Evolutionary conservation across 2,797 vertebrate genomes (phyloP).

Genomic region (Sitta carolinensis): DNA sequence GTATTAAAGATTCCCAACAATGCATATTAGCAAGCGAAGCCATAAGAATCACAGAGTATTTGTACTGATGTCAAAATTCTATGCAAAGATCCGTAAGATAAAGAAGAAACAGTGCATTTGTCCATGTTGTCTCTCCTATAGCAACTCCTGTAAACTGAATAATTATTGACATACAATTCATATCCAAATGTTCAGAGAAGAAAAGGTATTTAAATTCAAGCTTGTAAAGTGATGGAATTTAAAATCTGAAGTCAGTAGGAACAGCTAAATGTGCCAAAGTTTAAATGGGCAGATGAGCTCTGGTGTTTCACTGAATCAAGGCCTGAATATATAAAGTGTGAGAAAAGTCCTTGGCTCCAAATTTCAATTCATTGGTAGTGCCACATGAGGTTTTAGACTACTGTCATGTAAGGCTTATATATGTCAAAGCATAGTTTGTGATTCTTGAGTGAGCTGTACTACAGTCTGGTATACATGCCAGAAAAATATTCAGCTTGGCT

Average conservation of each 20-base stretch:
- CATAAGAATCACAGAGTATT: not conserved
- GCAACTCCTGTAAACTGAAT: not conserved
- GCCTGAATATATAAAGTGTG: not conserved
- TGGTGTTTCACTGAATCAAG: not conserved
- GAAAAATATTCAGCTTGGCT: slow-evolving; percentile 11
- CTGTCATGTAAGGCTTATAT: not conserved
- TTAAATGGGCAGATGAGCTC: not conserved
- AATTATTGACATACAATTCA: not conserved
- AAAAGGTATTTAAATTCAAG: not conserved
- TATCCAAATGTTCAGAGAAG: not conserved
- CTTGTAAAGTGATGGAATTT: not conserved
- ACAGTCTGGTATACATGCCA: fast-evolving
- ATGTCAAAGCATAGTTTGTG: not conserved
- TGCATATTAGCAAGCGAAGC: not conserved
- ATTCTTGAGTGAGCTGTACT: not conserved
- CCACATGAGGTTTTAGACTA: not conserved
- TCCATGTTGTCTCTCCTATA: not conserved
- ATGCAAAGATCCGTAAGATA: fast-evolving
- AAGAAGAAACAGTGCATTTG: not conserved
- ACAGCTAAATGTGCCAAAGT: not conserved
- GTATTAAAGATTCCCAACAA: not conserved
- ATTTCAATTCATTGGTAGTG: not conserved
- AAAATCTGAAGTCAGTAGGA: not conserved
- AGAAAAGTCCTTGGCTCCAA: not conserved
- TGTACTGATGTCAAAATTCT: not conserved